Evolutionary conservation across 23 tunicate genomes (phyloP).

Genomic region (Clavelina lepadiformis): DNA sequence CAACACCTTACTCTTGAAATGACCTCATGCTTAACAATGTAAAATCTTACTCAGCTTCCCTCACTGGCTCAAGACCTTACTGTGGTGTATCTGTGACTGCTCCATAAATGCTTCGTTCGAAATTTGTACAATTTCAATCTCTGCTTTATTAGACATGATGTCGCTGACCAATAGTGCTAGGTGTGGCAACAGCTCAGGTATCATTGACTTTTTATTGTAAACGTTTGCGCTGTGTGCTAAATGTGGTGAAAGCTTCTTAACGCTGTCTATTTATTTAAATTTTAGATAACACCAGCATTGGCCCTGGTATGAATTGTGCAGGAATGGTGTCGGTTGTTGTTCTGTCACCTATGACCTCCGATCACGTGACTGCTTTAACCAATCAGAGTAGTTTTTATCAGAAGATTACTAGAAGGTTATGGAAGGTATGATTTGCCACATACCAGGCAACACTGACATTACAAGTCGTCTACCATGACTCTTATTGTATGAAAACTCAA

Average conservation of each 20-base stretch:
- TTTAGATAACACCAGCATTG: neutral
- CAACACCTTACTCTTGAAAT: too few species aligned
- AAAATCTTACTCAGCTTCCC: slow-evolving; percentile 29
- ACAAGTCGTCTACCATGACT: too few species aligned
- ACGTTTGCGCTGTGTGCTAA: too few species aligned
- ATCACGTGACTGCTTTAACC: slow-evolving; percentile 19
- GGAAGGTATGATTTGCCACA: slow-evolving; percentile 34
- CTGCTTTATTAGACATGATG: slow-evolving; percentile 11
- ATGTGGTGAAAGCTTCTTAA: too few species aligned
- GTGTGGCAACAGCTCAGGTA: too few species aligned
- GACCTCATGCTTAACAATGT: too few species aligned
- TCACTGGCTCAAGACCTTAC: slow-evolving; percentile 8
- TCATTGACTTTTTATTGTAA: too few species aligned
- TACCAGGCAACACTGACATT: too few species aligned
- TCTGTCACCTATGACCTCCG: slow-evolving; percentile 41
- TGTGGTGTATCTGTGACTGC: slow-evolving; percentile 18
- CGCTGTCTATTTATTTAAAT: too few species aligned
- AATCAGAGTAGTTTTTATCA: slow-evolving; percentile 42
- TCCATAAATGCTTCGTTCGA: too few species aligned
- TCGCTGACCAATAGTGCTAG: too few species aligned
- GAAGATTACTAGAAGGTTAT: slow-evolving; percentile 35
- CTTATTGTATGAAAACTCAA: too few species aligned
- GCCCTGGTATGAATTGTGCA: slow-evolving; percentile 6
- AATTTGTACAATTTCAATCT: neutral
- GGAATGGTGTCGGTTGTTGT: slow-evolving; percentile 51